Base-by-base conservation (phyloP, 2,888 invertebrate genomes). In the Acanthosepion lycidas region DNA sequence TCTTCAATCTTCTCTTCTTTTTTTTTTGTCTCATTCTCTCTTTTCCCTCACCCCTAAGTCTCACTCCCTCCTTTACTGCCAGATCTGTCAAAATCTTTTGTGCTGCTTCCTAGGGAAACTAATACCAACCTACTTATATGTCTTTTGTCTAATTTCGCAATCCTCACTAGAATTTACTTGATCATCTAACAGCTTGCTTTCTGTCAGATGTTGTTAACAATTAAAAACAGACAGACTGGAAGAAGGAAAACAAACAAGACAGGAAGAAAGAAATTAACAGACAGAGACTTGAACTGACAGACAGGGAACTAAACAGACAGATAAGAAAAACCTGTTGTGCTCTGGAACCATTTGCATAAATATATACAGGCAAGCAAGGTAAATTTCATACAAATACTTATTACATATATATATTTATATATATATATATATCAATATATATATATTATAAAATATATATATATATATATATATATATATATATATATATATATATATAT, bases 111-210 rank as follows among this genome's bases (percentile, higher is more conserved):
- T 78, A n/a, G 78, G 78, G 33, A 78, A 78, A 78, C 78, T 78
- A 78, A 78, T 78, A 78, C 78, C n/a, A 78, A 78, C 78, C 78
- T 78, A 78, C 78, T 78, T 78, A 78, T 78, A 15, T 78, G 78
- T n/a, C 78, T 78, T 78, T 78, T 78, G 78, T 78, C n/a, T 78
- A n/a, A 78, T 78, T 78, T 78, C 18, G 33, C 78, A n/a, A 78
- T 12, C 78, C 78, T 78, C 78, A n/a, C n/a, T 33, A 33, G 78
- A 18, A 78, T 78, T 78, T 33, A 33, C n/a, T 18, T 33, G n/a
- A 78, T 78, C 33, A n/a, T 78, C 78, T 78, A 33, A 78, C 78
- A 78, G 78, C n/a, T 78, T 78, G n/a, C 78, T 12, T 78, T n/a
- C 15, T 78, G 78, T 78, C n/a, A 33, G 78, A 78, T n/a, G 33